Conservation (phyloP, 1,140 invertebrate species). For the Paracyclopina nana region DNA sequence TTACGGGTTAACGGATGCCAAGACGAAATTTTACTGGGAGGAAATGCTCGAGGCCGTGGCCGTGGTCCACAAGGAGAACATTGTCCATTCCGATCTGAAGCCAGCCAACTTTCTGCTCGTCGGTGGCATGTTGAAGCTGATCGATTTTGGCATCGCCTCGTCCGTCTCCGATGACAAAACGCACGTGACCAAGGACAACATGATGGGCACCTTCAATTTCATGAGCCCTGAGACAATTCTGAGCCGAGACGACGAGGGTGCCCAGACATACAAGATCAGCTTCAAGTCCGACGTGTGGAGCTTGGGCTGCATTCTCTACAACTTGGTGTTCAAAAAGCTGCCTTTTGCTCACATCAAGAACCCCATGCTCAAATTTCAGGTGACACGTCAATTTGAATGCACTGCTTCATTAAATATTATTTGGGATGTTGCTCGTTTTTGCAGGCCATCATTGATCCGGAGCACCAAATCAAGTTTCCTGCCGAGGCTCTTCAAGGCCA, state of each 20-base stretch:
- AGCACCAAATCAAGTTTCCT: slow-evolving; percentile 52
- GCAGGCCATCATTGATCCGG: slow-evolving; percentile 54
- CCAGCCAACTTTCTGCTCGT: slow-evolving; percentile 89
- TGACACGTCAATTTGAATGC: background rate
- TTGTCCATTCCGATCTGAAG: slow-evolving; percentile 90
- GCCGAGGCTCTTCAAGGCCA: slow-evolving; percentile 25
- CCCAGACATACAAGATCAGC: slow-evolving; percentile 43
- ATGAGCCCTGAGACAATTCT: slow-evolving; percentile 84
- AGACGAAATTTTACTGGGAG: slow-evolving; percentile 70
- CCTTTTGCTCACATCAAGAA: slow-evolving; percentile 70
- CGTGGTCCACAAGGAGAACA: slow-evolving; percentile 69
- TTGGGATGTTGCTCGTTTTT: no score
- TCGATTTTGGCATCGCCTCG: slow-evolving; percentile 96
- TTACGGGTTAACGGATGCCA: slow-evolving; percentile 38
- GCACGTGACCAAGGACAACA: slow-evolving; percentile 58
- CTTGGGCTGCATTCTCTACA: slow-evolving; percentile 85
- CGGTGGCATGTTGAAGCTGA: slow-evolving; percentile 66
- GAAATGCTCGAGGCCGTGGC: slow-evolving; percentile 80
- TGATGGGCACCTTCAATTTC: slow-evolving; percentile 72
- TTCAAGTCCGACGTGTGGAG: slow-evolving; percentile 94
- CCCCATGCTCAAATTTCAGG: slow-evolving; percentile 28
- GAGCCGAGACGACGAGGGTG: slow-evolving; percentile 8
- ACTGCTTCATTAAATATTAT: slow-evolving; percentile 16
- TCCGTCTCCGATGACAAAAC: slow-evolving; percentile 69
- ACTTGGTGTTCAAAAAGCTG: slow-evolving; percentile 67